Percentiles rank a stretch among this genome's conserved stretches.
phyloP scores from a whole-genome alignment of 2,888 invertebrate genomes.

The Perithous albicinctus region DNA sequence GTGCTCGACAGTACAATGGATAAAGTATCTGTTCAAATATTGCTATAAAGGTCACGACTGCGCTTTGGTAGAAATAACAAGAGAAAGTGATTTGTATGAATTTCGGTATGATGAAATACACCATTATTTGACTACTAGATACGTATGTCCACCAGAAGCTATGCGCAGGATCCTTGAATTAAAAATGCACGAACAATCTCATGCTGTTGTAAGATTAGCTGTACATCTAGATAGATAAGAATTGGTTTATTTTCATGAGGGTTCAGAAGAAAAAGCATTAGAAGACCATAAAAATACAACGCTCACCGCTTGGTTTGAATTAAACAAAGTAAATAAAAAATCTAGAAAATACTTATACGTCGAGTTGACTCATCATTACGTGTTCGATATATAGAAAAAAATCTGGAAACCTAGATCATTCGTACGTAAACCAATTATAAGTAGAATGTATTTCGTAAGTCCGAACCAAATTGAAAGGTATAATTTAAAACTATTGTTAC shows the following conservation, averaged over 20 bases:
- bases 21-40: constrained; percentile 47
- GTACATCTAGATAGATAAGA: constrained; percentile 72
- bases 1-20: constrained; percentile 20
- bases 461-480: constrained; percentile 52
- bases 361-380: constrained; percentile 49
- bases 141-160: constrained; percentile 70
- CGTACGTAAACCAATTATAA: constrained; percentile 44
- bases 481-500: constrained; percentile 48
- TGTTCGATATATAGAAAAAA: constrained; percentile 42
- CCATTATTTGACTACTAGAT: constrained; percentile 68
- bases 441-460: constrained; percentile 59
- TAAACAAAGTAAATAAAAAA: constrained; percentile 36
- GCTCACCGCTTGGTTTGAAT: constrained; percentile 50
- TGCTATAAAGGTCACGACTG: too few species aligned
- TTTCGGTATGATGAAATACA: constrained; percentile 67
- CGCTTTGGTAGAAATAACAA: constrained; percentile 20
- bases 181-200: too few species aligned
- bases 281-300: constrained; percentile 45
- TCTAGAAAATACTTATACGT: constrained; percentile 48
- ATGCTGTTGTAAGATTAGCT: constrained; percentile 68
- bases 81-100: neutral
- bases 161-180: constrained; percentile 68
- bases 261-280: constrained; percentile 35
- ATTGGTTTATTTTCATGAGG: constrained; percentile 62
- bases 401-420: constrained; percentile 33